Base-by-base conservation (phyloP, 2,888 invertebrate species). In the Noctua janthe region DNA sequence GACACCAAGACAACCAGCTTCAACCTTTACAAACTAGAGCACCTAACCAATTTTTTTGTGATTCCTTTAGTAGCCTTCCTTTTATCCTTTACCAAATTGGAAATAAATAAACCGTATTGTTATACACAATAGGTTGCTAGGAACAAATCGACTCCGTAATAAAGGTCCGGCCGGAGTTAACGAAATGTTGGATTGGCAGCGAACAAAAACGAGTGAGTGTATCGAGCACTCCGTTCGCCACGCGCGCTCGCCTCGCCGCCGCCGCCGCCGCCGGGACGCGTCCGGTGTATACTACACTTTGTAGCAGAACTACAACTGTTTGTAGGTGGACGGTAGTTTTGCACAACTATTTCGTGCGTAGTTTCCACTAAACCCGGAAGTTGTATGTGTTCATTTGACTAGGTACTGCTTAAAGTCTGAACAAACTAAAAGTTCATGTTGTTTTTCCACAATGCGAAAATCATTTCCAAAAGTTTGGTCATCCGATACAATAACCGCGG, bases 141-240 rank as follows among this genome's bases (percentile, higher is more conserved):
- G 43, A 86, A 77, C 66, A 79, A 85, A 85, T 80, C 49, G 79
- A 62, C 75, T 86, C 43, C 66, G 74, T 79, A 79, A 75, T 85
- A 86, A 82, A 79, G 56, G 70, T 64, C 70, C 66, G 66, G 66
- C 35, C 62, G 49, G 59, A 82, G 73, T 78, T 73, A 86, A 79
- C 70, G 72, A 77, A 82, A 82, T 82, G 83, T 85, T 72, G 66
- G 76, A 79, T 82, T 74, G 74, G 64, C 71, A 76, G 72, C 59
- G 59, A 76, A 78, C 78, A 64, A 62, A 70, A 72, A 43, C 64
- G 66, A 15, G 73, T 15, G 75, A 75, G 11, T 54, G 59, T 59
- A 29, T 39, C 7, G 66, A 66, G 47, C 71, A 70, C 71, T n/a
- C 23, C 20, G 43, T 49, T 23, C 29, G 15, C 62, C 17, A 8